Conservation (phyloP, 2,797 vertebrate genomes). For the Sebastes kiyomatsui region DNA sequence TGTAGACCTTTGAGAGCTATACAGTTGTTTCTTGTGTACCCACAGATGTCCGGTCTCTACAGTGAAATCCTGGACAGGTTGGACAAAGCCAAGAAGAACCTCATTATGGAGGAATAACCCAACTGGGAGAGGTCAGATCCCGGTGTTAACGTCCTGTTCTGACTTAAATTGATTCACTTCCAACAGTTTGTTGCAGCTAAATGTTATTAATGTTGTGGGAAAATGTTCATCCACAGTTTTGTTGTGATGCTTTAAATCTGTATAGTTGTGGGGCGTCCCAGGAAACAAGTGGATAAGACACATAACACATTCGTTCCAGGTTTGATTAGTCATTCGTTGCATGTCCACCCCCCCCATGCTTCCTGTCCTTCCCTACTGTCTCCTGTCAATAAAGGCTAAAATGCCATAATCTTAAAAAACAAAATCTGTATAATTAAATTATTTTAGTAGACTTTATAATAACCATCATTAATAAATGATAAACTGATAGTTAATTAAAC, state of each 20-base stretch:
- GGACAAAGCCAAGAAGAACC: slow-evolving; percentile 81
- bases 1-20: background rate
- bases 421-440: background rate
- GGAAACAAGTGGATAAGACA: background rate
- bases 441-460: too few species aligned
- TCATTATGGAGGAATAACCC: slow-evolving; percentile 73
- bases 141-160: background rate
- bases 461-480: too few species aligned
- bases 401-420: background rate
- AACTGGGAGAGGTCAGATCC: background rate
- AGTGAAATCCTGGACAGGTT: slow-evolving; percentile 86
- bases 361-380: background rate
- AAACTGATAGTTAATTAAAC: too few species aligned
- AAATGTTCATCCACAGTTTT: slow-evolving; percentile 5
- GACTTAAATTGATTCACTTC: background rate
- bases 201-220: background rate
- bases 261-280: too few species aligned
- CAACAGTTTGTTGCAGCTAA: slow-evolving; percentile 5
- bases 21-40: slow-evolving; percentile 28
- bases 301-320: background rate
- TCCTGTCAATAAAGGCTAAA: background rate
- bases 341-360: background rate
- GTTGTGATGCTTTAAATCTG: background rate
- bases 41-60: slow-evolving; percentile 89
- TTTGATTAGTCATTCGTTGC: background rate